Evolutionary conservation across 2,888 invertebrate genomes (phyloP).

Genomic region (Hermaeophaga mercurialis): DNA sequence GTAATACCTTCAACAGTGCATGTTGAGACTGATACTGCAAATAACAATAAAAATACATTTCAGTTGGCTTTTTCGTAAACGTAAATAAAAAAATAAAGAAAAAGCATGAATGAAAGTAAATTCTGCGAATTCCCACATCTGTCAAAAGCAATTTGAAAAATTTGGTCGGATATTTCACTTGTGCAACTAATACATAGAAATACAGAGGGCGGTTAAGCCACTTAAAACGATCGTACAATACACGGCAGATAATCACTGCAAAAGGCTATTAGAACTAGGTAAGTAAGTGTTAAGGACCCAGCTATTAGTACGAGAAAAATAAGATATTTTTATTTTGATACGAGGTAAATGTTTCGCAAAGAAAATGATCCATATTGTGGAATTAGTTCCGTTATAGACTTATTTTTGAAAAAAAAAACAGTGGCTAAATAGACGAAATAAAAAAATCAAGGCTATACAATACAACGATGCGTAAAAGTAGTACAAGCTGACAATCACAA

Average conservation of each 20-base stretch:
- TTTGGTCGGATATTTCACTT: conserved; percentile 47
- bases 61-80: too few relatives aligned
- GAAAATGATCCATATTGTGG: too few relatives aligned
- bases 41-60: too few relatives aligned
- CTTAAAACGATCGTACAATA: conserved; percentile 54
- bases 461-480: too few relatives aligned
- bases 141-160: conserved; percentile 43
- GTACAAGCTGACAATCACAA: too few relatives aligned
- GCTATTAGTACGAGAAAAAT: conserved; percentile 34
- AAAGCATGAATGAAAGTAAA: conserved; percentile 19
- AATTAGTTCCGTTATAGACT: too few relatives aligned
- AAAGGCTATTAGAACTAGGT: conserved; percentile 44
- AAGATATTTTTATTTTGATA: background rate
- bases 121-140: conserved; percentile 32
- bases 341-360: too few relatives aligned
- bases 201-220: conserved; percentile 54
- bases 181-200: conserved; percentile 45
- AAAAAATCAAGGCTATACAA: too few relatives aligned
- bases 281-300: conserved; percentile 40
- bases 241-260: conserved; percentile 43
- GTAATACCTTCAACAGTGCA: too few relatives aligned
- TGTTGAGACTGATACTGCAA: too few relatives aligned
- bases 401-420: too few relatives aligned
- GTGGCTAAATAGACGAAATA: too few relatives aligned
- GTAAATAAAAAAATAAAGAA: background rate